These are phyloP conservation scores for Proteles cristata DNA, from an alignment of 2,113 vertebrate species.

Conservation along the genomic window DNA sequence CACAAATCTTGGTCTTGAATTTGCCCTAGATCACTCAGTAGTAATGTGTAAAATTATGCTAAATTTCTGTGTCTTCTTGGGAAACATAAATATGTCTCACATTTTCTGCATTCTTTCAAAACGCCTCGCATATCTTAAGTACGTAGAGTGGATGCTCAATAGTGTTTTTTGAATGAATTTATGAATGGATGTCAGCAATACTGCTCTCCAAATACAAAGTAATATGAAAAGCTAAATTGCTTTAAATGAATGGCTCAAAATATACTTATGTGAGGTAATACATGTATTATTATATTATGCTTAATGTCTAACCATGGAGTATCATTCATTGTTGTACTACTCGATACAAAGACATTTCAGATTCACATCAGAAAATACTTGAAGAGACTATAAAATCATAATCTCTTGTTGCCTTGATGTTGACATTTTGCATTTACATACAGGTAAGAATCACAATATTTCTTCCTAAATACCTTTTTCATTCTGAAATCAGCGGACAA, in stretches of 20 bases:
- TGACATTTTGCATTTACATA: slow-evolving; percentile 1
- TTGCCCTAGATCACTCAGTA: not conserved
- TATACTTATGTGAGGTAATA: not conserved
- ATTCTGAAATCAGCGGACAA: not conserved
- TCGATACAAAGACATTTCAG: not conserved
- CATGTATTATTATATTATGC: not conserved
- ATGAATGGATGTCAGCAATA: not conserved
- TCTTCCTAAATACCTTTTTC: slow-evolving; percentile 9
- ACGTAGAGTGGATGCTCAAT: not conserved
- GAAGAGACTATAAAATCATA: not conserved
- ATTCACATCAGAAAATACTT: not conserved
- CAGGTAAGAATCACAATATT: slow-evolving; percentile 3
- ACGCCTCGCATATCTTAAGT: not conserved
- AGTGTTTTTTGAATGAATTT: not conserved
- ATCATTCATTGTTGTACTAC: not conserved
- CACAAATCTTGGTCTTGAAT: not conserved
- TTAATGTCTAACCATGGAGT: not conserved
- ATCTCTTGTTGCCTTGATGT: not conserved
- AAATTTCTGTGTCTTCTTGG: not conserved
- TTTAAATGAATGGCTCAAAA: slow-evolving; percentile 48
- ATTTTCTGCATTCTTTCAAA: not conserved
- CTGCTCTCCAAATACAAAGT: not conserved
- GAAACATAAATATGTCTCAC: not conserved
- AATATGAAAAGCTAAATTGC: not conserved
- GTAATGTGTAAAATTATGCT: not conserved